Base-by-base conservation (phyloP, 92 coral and sea anemone genomes). In the Meandrina meandrites region DNA sequence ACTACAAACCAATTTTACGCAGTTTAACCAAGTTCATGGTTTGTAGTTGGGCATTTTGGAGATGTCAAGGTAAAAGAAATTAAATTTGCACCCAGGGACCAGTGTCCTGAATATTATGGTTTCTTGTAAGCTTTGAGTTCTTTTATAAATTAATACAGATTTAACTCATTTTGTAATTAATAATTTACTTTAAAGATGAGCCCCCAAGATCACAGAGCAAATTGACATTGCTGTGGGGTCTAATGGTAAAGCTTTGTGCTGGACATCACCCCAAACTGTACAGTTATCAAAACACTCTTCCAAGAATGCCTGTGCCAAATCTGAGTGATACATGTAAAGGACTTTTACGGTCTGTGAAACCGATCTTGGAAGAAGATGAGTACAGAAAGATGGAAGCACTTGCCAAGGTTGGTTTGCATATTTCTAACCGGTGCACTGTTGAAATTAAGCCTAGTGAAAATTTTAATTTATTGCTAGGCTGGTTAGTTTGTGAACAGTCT, bases 261-360 rank as follows among this genome's bases (percentile, higher is more conserved):
- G 99, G 99, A 4, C 92, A 84, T 27, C 95, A 94, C 82, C 98
- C 99, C 14, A 88, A 93, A 34, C 89, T 95, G 40, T 97, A 89
- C 86, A 97, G 98, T 85, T 97, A 92, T 64, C 99, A 97, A 70
- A 97, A 97, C 91, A 93, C 98, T 71, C 94, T 97, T 40, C 99
- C 99, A 24, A 92, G 99, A 31, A 92, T 97, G 99, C 96, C 99
- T 54, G 98, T 97, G 15, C 99, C 99, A 16, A 71, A 95, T 30
- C 79, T 97, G 27, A 95, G 89, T 48, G 91, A 93, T 53, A 97
- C 99, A 10, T 94, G 96, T 57, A 88, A 89, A 73, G 94, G 81
- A 22, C 93, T 95, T 54, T 80, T 97, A 85, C 76, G 80, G 24
- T 97, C 99, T 77, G 93, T 97, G 54, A 92, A 90, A 70, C 98